Base-by-base conservation (phyloP, 2,888 invertebrate species). In the Drosophila antonietae region DNA sequence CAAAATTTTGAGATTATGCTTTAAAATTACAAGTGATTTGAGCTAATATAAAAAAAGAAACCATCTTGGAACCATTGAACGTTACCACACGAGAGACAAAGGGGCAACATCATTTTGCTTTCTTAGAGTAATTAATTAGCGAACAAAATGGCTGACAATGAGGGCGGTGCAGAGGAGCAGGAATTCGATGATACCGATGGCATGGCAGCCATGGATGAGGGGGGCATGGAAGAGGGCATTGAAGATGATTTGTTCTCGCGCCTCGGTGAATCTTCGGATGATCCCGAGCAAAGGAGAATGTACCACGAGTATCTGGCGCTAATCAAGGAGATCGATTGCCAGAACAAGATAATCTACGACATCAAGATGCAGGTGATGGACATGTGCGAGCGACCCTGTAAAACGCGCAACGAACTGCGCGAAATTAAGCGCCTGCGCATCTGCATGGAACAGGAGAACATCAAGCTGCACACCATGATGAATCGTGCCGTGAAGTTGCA, bases 371-470 rank as follows among this genome's bases (percentile, higher is more conserved):
- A 90, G 57, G 88, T 93, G 3, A 87, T 85, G 72, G 83, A 83
- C 18, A 77, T 90, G 62, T 90, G 90, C 53, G 73, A 75, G 9
- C 90, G 80, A 33, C 70, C 84, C 0, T 90, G 91, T 35, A 81
- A 90, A 44, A 89, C 90, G 0, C 88, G 79, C 6, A 86, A 88
- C 28, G 92, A 92, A 53, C 52, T 90, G 28, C 75, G 82, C 3
- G 90, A 92, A 43, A 90, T 92, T 23, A 89, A 89, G 37, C 81
- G 83, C 9, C 44, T 92, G 28, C 81, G 90, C 20, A 82, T 84
- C n/a, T 91, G 90, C 63, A 89, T 92, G 87, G 91, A 92, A 64
- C 89, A 87, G 51, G 93, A 93, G 75, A 90, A 91, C 59, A 73
- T 90, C 1, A 93, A 92, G 68, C 68, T 92, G 6, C 88, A 85